Base-by-base conservation (phyloP, 2,888 invertebrate species). In the Epinotia brunnichana region DNA sequence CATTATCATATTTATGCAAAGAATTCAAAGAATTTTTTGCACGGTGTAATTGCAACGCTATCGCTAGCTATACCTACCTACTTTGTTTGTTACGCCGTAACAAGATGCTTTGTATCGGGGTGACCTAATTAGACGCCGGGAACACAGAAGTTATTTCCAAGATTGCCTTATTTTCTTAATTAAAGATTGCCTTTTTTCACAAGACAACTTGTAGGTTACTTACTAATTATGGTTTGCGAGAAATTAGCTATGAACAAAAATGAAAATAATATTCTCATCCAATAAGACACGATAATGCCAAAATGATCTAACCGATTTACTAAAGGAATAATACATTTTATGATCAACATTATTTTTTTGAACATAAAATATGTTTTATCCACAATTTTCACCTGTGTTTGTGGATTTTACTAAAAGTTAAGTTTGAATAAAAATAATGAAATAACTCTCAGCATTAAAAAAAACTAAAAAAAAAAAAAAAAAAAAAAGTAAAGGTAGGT, bases 151-250 rank as follows among this genome's bases (percentile, higher is more conserved):
- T n/a, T 51, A 56, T 70, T 70, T 62, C 41, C 56, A 56, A 63
- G 44, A 64, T 56, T 48, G 17, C 62, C 17, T 21, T 9, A 29
- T 54, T 53, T 70, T 48, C 54, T 56, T 70, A 64, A 69, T 62
- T 62, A 69, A 53, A 56, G 29, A 35, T 35, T 1, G 35, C 9
- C 35, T 35, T 29, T 4, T 29, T 29, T 29, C 41, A 10, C n/a
- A 61, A 54, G 51, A 53, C 69, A 60, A 62, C 68, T 69, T 59
- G 54, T 44, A 56, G n/a, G n/a, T n/a, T n/a, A n/a, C n/a, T n/a
- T n/a, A 41, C 24, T 19, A 53, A 69, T 69, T 69, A 54, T 39
- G 9, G 54, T 56, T 41, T 62, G 11, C 19, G 15, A 41, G 61
- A 17, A 69, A 54, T 44, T 17, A 2, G 7, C 39, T 19, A 54